These are phyloP conservation scores for Chroicocephalus ridibundus DNA, from an alignment of 2,113 vertebrate genomes.

Conservation along the genomic window DNA sequence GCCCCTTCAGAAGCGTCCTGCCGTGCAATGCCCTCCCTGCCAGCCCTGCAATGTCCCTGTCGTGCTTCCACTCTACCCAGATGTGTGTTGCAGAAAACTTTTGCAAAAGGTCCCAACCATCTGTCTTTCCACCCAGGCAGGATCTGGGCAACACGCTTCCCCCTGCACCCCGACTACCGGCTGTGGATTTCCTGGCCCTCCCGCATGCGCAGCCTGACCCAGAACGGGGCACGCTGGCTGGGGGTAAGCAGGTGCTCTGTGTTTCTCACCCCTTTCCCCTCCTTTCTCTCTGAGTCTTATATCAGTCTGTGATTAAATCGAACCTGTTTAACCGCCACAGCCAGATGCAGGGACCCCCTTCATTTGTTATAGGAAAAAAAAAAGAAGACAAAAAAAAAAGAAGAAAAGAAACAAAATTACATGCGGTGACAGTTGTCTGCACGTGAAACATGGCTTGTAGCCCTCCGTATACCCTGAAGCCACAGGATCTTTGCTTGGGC, in stretches of 20 bases:
- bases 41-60: not conserved
- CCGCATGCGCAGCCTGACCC: not conserved
- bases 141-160: not conserved
- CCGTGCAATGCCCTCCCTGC: fast-evolving
- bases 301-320: not conserved
- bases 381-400: not conserved
- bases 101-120: not conserved
- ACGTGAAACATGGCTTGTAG: not conserved
- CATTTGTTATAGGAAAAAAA: not conserved
- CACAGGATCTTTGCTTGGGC: not conserved
- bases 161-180: fast-evolving
- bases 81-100: not conserved
- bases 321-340: slow-evolving; percentile 22
- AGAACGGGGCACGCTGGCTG: not conserved
- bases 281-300: not conserved
- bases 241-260: slow-evolving; percentile 23
- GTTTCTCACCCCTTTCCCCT: not conserved
- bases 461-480: not conserved
- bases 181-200: not conserved
- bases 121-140: not conserved
- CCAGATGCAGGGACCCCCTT: slow-evolving; percentile 36
- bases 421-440: slow-evolving; percentile 29
- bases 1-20: not conserved
- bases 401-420: not conserved
- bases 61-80: not conserved